Evolutionary conservation across 2,888 invertebrate species (phyloP).

Genomic region (Terebella lapidaria): DNA sequence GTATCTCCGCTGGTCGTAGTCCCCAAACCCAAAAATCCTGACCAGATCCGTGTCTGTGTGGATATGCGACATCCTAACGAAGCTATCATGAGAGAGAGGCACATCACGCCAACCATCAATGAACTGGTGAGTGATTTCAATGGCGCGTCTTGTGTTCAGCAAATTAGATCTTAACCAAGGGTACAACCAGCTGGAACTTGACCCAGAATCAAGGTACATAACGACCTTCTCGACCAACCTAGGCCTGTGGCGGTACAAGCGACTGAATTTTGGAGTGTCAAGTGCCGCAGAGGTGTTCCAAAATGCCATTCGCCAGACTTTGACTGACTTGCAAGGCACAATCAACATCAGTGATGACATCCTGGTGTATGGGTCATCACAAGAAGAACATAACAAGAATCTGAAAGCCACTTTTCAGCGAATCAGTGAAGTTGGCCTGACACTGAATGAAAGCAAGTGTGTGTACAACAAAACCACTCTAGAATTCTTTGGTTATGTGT

Average conservation of each 20-base stretch:
- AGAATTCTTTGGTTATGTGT: background rate
- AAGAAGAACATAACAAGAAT: background rate
- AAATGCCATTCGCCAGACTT: slow-evolving; percentile 2
- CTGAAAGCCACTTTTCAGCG: background rate
- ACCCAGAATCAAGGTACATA: too few species aligned
- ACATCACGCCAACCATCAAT: too few species aligned
- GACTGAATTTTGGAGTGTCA: slow-evolving; percentile 16
- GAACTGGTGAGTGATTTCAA: too few species aligned
- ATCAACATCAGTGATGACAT: slow-evolving; percentile 14
- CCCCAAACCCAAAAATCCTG: too few species aligned
- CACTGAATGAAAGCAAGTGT: background rate
- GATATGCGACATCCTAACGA: slow-evolving; percentile 27
- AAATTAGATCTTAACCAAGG: slow-evolving; percentile 24
- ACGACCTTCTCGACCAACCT: slow-evolving; percentile 22
- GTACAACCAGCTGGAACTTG: slow-evolving; percentile 23
- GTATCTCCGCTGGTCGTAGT: slow-evolving; percentile 31
- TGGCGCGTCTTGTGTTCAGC: slow-evolving; percentile 17
- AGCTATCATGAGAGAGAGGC: slow-evolving; percentile 23
- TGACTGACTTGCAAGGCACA: slow-evolving; percentile 7
- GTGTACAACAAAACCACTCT: background rate
- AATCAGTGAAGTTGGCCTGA: background rate
- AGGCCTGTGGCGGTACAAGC: slow-evolving; percentile 20
- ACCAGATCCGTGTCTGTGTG: too few species aligned
- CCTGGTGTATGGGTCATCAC: background rate
- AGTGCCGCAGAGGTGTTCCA: slow-evolving; percentile 14